These are phyloP conservation scores for Antechinus flavipes DNA, from an alignment of 2,113 vertebrate species.

Conservation along the genomic window DNA sequence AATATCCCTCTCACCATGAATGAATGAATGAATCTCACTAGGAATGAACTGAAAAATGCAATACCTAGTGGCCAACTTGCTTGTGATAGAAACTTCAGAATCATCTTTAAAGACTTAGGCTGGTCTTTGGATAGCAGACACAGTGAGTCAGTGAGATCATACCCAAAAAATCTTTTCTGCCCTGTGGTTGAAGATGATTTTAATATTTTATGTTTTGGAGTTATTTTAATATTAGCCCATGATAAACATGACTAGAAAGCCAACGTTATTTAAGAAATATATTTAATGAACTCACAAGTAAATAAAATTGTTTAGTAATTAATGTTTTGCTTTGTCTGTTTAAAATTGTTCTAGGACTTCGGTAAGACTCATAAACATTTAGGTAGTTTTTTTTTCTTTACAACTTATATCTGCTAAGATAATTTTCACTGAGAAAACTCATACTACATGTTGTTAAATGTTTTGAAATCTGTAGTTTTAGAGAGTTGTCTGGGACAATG, in stretches of 20 bases:
- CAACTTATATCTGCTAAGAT: not conserved
- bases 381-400: not conserved
- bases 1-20: not conserved
- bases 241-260: not conserved
- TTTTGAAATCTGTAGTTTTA: not conserved
- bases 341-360: not conserved
- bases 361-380: not conserved
- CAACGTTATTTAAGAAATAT: not conserved
- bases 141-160: not conserved
- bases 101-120: not conserved
- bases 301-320: not conserved
- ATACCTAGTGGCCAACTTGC: not conserved
- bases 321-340: not conserved
- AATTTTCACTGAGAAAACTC: not conserved
- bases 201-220: not conserved
- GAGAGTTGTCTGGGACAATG: not conserved
- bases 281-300: not conserved
- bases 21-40: not conserved
- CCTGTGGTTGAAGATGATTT: not conserved
- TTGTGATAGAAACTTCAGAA: not conserved
- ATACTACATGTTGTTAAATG: not conserved
- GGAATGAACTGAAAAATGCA: not conserved
- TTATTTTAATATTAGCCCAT: not conserved
- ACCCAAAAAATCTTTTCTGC: not conserved
- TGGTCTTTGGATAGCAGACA: not conserved